phyloP scores from a whole-genome alignment of 2,113 vertebrate genomes.

The Rhizomys pruinosus region DNA sequence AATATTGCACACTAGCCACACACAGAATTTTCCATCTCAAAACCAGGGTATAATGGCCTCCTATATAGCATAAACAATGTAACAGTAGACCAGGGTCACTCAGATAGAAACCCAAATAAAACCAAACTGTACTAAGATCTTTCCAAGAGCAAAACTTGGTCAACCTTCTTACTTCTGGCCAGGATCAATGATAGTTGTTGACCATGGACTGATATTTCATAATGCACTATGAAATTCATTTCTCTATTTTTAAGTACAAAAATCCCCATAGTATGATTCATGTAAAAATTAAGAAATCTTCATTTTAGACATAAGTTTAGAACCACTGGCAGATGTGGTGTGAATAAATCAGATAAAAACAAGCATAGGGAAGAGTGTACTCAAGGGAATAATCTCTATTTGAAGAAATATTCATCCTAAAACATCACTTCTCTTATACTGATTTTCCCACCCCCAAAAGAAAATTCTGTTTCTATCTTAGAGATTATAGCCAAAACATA shows the following conservation, averaged over 20 bases:
- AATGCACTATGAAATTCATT: background rate
- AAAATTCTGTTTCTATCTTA: background rate
- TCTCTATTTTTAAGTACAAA: constrained; percentile 9
- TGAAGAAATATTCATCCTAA: background rate
- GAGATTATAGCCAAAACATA: background rate
- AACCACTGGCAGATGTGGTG: background rate
- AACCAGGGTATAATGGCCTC: background rate
- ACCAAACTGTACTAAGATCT: background rate
- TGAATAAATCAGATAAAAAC: background rate
- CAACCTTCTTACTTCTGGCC: background rate
- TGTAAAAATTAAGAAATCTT: constrained; percentile 1
- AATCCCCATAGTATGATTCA: background rate
- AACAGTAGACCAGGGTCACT: background rate
- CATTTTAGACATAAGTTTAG: background rate
- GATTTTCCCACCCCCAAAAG: background rate
- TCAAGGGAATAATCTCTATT: background rate
- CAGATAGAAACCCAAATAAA: background rate
- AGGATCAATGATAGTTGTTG: background rate
- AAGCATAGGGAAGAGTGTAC: background rate
- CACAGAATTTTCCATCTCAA: background rate
- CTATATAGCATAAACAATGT: background rate
- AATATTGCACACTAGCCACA: background rate
- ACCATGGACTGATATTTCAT: background rate
- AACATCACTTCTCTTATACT: background rate
- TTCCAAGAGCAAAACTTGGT: background rate